Conservation (phyloP, 53 echinoderm and acorn worm species). For the Holothuria scabra region DNA sequence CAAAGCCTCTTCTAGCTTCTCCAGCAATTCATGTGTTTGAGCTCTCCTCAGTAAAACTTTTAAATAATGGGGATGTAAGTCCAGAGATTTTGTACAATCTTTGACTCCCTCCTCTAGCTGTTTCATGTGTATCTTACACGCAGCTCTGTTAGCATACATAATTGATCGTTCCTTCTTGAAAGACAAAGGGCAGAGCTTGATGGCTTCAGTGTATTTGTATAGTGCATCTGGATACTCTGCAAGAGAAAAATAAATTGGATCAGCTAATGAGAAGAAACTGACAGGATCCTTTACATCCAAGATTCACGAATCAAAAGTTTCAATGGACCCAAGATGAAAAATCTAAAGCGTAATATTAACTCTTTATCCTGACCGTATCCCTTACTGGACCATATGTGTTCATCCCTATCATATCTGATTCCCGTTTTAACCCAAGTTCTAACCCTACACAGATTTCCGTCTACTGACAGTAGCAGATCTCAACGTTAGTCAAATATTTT, state of each 20-base stretch:
- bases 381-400: too few species aligned
- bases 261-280: not conserved
- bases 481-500: too few species aligned
- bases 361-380: too few species aligned
- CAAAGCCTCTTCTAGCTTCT: conserved; percentile 89
- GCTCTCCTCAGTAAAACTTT: conserved; percentile 86
- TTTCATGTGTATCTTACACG: conserved; percentile 77
- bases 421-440: too few species aligned
- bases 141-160: conserved; percentile 96
- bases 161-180: conserved; percentile 94
- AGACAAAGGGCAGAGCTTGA: conserved; percentile 77
- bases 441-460: too few species aligned
- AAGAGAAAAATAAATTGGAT: not conserved
- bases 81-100: conserved; percentile 89
- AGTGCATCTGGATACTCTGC: conserved; percentile 87
- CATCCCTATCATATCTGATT: too few species aligned
- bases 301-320: not conserved
- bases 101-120: conserved; percentile 74
- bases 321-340: too few species aligned
- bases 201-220: conserved; percentile 72
- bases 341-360: too few species aligned
- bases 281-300: not conserved
- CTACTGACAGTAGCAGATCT: too few species aligned
- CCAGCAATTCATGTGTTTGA: conserved; percentile 81
- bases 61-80: conserved; percentile 79